Evolutionary conservation across 2,113 vertebrate genomes (phyloP).

Genomic region (Oncorhynchus masou): DNA sequence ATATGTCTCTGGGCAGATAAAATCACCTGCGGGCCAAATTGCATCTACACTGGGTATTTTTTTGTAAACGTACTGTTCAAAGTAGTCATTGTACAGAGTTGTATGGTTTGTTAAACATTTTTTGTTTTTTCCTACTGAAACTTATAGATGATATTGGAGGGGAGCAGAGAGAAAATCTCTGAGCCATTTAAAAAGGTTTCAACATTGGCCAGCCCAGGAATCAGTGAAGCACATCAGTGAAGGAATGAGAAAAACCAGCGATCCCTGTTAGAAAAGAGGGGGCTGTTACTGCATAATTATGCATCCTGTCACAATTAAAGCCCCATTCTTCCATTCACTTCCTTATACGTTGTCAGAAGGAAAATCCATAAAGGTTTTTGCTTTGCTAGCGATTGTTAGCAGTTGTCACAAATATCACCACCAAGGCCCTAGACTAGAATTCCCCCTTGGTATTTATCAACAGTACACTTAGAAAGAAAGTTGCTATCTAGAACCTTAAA

Average conservation of each 20-base stretch:
- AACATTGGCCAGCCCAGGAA: neutral
- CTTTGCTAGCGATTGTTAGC: constrained; percentile 33
- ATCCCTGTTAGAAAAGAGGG: neutral
- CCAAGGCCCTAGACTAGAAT: constrained; percentile 30
- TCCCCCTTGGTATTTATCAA: constrained; percentile 51
- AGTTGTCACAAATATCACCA: constrained; percentile 31
- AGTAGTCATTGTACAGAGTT: too few relatives aligned
- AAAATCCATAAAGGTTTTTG: constrained; percentile 22
- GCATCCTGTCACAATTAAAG: constrained; percentile 48
- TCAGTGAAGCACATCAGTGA: constrained; percentile 11
- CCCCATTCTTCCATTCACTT: constrained; percentile 31
- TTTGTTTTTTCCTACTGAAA: too few relatives aligned
- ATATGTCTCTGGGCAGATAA: too few relatives aligned
- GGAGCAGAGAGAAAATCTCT: too few relatives aligned
- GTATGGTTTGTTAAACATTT: too few relatives aligned
- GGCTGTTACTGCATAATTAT: constrained; percentile 38
- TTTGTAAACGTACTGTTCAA: too few relatives aligned
- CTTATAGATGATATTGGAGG: too few relatives aligned
- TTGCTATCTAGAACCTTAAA: too few relatives aligned
- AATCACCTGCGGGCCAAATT: too few relatives aligned
- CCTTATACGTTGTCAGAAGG: constrained; percentile 19
- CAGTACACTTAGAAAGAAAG: neutral
- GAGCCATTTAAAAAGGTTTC: too few relatives aligned
- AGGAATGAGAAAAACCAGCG: neutral
- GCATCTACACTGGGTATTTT: too few relatives aligned